Evolutionary conservation across 2,888 invertebrate species (phyloP), one percentile per base, ranked within the genome.

Genomic region (Trissolcus brochymenae): DNA sequence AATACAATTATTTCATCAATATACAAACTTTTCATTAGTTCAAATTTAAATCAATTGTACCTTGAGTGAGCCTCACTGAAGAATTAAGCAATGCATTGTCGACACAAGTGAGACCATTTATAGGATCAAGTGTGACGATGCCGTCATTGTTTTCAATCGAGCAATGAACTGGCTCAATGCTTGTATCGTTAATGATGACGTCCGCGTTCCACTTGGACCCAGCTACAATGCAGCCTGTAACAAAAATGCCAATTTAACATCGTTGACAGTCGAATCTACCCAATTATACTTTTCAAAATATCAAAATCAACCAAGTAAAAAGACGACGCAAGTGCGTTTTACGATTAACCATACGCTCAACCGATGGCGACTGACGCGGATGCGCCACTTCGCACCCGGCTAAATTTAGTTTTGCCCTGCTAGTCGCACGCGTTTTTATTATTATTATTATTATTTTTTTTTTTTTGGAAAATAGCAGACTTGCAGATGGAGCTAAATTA

Each of bases 61-160:
- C 97, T 92, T 96, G 96, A 11, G 94, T 93, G 54, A 97, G 91
- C 82, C 95, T 90, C 3, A 94, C 94, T 49, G 96, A 94, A 81
- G 92, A 92, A 79, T 91, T 92, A 70, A 96, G 92, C 19, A 92
- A 91, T 54, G 92, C 89, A 13, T 95, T 95, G 90, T 97, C 96
- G 62, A 97, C 92, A 66, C 91, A 90, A 19, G 93, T 92, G 83
- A 92, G 93, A 55, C 94, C 93, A 79, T 92, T 92, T 81, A 94
- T 90, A 3, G 97, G 96, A 86, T 95, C 94, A 77, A 97, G 91
- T n/a, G 94, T 95, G 81, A 97, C 95, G 80, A 95, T 93, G 55
- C 95, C 95, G 87, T 94, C 94, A 71, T 93, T 93, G 90, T 96
- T 95, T 89, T 96, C 95, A 78, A 97, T 95, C 84, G 94, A 94